Base-by-base conservation (phyloP, 2,797 vertebrate species). In the Mareca penelope region DNA sequence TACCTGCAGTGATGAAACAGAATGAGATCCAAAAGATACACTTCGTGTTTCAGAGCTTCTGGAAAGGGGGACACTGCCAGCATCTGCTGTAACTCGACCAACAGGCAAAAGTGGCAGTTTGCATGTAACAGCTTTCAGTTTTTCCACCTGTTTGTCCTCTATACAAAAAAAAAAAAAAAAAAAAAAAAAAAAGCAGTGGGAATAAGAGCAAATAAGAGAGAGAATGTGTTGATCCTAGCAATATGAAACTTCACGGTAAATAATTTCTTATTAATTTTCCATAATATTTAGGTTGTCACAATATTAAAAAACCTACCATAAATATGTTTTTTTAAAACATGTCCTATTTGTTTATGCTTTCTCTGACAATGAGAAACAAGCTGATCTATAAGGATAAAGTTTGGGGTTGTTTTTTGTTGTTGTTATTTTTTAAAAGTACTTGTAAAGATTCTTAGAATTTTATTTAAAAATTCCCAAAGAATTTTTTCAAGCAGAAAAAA, bases 1-100 rank as follows among this genome's bases (percentile, higher is more conserved):
- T 97, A 98, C 98, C 98, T 98, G 98, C 4, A 50, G 24, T 26
- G 89, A 80, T 16, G 97, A 94, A 89, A 96, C 91, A n/a, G 94
- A 92, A 84, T 91, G 97, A 64, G 97, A 69, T 15, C 96, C 95
- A 75, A 98, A 93, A 59, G 97, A 87, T 8, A 96, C 7, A 39
- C 81, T 97, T 75, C 87, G 98, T 42, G 93, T 70, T 69, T 98
- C 98, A 65, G 97, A 98, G 46, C 96, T 96, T 90, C 97, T 98
- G 50, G 97, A 98, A 4, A 97, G 94, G 17, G 97, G 97, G 28
- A 97, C 33, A 1, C 86, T 97, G 23, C 82, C 80, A 52, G 78
- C 65, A 42, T 97, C 98, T 23, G 96, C 65, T 37, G 76, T 82
- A 67, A 96, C n/a, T 35, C 26, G 96, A 75, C 96, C 31, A 2